Evolutionary conservation across 2,888 invertebrate genomes (phyloP).

Genomic region (Cantharis nigra): DNA sequence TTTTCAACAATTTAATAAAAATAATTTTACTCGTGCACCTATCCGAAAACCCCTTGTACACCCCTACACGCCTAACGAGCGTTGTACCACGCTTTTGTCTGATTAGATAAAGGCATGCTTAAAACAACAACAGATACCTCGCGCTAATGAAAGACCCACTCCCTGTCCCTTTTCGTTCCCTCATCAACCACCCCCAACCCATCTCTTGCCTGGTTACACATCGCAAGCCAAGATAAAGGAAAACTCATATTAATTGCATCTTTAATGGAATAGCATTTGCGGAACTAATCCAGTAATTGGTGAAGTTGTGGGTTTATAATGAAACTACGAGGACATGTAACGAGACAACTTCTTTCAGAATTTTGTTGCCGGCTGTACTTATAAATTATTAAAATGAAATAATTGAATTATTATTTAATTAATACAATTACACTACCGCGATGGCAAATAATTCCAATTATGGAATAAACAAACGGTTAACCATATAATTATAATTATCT

Average conservation of each 20-base stretch:
- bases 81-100: slow-evolving; percentile 54
- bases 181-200: slow-evolving; percentile 38
- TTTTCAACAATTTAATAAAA: not conserved
- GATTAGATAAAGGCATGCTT: slow-evolving; percentile 59
- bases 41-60: slow-evolving; percentile 32
- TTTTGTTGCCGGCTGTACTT: slow-evolving; percentile 5
- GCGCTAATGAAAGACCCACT: slow-evolving; percentile 55
- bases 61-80: slow-evolving; percentile 46
- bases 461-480: not conserved
- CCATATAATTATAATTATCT: not conserved
- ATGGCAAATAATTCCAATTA: not conserved
- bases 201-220: slow-evolving; percentile 50
- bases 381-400: slow-evolving; percentile 18
- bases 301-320: slow-evolving; percentile 41
- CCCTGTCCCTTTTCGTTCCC: slow-evolving; percentile 34
- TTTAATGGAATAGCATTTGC: slow-evolving; percentile 48
- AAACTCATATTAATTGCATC: slow-evolving; percentile 51
- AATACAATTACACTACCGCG: not conserved
- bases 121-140: slow-evolving; percentile 58
- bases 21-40: slow-evolving; percentile 26
- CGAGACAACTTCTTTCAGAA: slow-evolving; percentile 23
- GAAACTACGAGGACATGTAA: slow-evolving; percentile 41
- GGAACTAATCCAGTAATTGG: slow-evolving; percentile 49
- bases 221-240: slow-evolving; percentile 45
- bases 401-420: not conserved